Conservation (phyloP, 1,140 invertebrate species). For the Heliconius melpomene region DNA sequence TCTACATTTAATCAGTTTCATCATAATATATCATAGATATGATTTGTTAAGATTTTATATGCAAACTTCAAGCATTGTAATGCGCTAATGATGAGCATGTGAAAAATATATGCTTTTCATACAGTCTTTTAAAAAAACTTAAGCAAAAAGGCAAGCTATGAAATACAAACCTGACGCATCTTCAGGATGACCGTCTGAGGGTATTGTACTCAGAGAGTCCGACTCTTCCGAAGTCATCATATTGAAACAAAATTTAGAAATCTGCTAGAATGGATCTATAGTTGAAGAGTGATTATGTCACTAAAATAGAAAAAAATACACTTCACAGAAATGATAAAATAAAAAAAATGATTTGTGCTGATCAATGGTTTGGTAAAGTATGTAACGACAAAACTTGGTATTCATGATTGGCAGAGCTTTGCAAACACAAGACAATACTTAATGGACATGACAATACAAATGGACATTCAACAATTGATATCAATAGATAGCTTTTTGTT, state of each 20-base stretch:
- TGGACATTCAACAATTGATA: no score
- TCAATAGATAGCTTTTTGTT: no score
- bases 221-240: constrained; percentile 72
- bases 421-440: no score
- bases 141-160: constrained; percentile 13
- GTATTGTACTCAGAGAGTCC: constrained; percentile 63
- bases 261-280: constrained; percentile 40
- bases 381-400: neutral
- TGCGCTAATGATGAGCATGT: neutral
- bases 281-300: constrained; percentile 42
- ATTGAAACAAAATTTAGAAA: constrained; percentile 39
- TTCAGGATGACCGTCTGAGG: constrained; percentile 66
- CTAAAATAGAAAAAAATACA: constrained; percentile 40
- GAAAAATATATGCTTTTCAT: neutral
- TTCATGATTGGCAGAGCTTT: no score
- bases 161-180: constrained; percentile 62
- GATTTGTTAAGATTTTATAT: neutral
- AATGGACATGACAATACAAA: no score
- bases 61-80: neutral
- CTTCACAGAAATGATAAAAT: constrained; percentile 20
- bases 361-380: neutral
- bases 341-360: constrained; percentile 10
- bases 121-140: neutral
- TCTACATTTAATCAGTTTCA: no score
- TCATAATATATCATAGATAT: no score